These are phyloP conservation scores for Adrianichthys oophorus DNA, from an alignment of 2,797 vertebrate genomes.

Conservation along the genomic window DNA sequence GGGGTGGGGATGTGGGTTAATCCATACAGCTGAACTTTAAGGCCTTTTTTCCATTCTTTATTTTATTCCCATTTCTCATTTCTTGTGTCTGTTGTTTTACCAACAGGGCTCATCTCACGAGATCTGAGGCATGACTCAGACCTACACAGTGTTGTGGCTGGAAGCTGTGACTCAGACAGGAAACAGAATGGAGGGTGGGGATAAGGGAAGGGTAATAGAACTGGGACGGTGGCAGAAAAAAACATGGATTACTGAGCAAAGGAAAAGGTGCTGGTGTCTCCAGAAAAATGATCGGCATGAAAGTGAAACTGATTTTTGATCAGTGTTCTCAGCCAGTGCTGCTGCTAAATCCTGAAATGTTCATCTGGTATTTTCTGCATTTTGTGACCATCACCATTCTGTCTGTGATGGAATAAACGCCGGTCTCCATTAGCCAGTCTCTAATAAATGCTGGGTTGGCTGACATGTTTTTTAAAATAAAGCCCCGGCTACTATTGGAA, in stretches of 20 bases:
- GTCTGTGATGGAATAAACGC: slow-evolving; percentile 45
- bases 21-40: slow-evolving; percentile 21
- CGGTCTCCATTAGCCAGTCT: too few relatives aligned
- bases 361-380: too few relatives aligned
- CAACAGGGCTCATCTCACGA: slow-evolving; percentile 70
- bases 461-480: too few relatives aligned
- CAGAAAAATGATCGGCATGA: too few relatives aligned
- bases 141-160: slow-evolving; percentile 72
- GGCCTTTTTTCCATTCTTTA: slow-evolving; percentile 39
- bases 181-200: slow-evolving; percentile 28
- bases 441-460: too few relatives aligned
- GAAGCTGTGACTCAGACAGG: slow-evolving; percentile 72
- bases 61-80: slow-evolving; percentile 65
- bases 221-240: slow-evolving; percentile 2
- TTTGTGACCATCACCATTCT: too few relatives aligned
- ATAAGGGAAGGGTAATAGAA: slow-evolving; percentile 25
- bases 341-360: too few relatives aligned
- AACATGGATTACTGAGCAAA: too few relatives aligned
- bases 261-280: too few relatives aligned
- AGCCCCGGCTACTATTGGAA: too few relatives aligned
- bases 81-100: slow-evolving; percentile 66
- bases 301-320: too few relatives aligned
- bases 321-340: too few relatives aligned
- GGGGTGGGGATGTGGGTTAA: neutral
- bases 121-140: slow-evolving; percentile 75